Evolutionary conservation across 2,888 invertebrate genomes (phyloP), one percentile per base, ranked within the genome.

Genomic region (Phyto melanocephala): DNA sequence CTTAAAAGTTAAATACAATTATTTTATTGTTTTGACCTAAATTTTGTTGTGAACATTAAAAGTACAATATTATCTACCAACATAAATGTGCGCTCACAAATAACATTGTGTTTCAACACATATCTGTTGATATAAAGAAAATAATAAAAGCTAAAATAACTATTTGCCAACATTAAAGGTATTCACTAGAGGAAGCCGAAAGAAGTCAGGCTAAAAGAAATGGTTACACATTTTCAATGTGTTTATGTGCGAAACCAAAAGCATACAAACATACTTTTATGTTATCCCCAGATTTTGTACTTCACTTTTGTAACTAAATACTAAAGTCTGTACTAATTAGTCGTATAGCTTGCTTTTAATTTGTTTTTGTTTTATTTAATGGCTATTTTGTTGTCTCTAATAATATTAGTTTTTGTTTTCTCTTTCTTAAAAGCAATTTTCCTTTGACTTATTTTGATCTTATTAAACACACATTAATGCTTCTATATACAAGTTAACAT

Each of bases 21-120:
- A 79, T 71, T 71, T 82, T 75, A 75, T 65, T 75, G 60, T 65
- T 82, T 65, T 67, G 67, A 47, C 56, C 70, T 42, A 58, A 63
- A 56, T 74, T n/a, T n/a, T 81, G 50, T 60, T 60, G 54, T 40
- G 24, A 45, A 35, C 60, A 28, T 11, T 37, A 33, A 52, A 42
- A 11, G 17, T 47, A 71, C 1, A 2, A 11, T 63, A 24, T 7
- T 15, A 62, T 37, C 50, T 22, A 65, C 40, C 13, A n/a, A 40
- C n/a, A 28, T 11, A 80, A 15, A 40, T 22, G 52, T 42, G 58
- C 15, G 24, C 50, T 40, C 50, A 17, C n/a, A n/a, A n/a, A n/a
- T n/a, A n/a, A n/a, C n/a, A n/a, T 28, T 28, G 28, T 28, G 28
- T 28, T 3, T 28, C n/a, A n/a, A n/a, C n/a, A n/a, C n/a, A n/a